Base-by-base conservation (phyloP, 2,888 invertebrate genomes). In the Sussaba pulchella region DNA sequence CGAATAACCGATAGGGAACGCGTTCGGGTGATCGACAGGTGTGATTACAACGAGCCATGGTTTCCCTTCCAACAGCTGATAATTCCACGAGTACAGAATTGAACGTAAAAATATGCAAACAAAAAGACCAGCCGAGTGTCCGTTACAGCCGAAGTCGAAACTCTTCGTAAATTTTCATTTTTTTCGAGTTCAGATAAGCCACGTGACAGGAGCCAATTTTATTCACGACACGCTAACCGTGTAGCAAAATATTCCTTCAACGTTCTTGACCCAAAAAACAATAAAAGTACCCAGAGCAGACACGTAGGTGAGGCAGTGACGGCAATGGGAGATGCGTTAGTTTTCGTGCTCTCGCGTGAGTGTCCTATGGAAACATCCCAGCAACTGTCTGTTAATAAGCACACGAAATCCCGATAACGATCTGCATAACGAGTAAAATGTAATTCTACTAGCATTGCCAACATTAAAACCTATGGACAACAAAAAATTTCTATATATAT, bases 211-310 rank as follows among this genome's bases (percentile, higher is more conserved):
- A 59, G 14, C 57, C 41, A 69, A 39, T 63, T 47, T 70, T 59
- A 52, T 66, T 59, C 70, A 66, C 21, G 21, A 14, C 47, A 14
- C 39, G 47, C 5, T 21, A 66, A 75, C 39, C 24, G 41, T 63
- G 69, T 50, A 57, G 64, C 50, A 70, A 79, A 73, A 74, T 69
- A 77, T 70, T 82, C 81, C 73, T 80, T 82, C 70, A 31, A 69
- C 77, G 81, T 82, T 81, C 82, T 82, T 82, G 82, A 82, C 82
- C 82, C 66, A 81, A 61, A 39, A 54, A 66, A 41, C 36, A 14
- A 64, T 31, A 64, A 19, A 54, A n/a, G 57, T 41, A 36, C 31
- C 9, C 36, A 36, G 54, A 45, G 36, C 41, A 21, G 43, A n/a
- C 10, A 31, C 12, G 43, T 36, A 54, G 39, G 52, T 2, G 47